Evolutionary conservation across 2,113 vertebrate species (phyloP).

Genomic region (Thalassarche chlororhynchos): DNA sequence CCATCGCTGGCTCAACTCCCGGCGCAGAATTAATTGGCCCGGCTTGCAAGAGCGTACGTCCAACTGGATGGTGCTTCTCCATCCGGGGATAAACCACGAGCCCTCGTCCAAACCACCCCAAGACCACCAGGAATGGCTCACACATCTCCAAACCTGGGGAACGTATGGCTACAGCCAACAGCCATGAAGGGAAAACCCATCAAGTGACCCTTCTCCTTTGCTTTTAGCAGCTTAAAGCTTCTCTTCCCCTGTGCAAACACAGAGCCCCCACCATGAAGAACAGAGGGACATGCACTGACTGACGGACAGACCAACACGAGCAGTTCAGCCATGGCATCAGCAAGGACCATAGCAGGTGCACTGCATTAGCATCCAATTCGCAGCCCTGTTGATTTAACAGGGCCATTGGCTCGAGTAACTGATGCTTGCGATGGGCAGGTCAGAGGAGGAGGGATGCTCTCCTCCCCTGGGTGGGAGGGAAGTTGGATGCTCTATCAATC

Average conservation of each 20-base stretch:
- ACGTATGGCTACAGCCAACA: neutral
- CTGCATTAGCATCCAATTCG: neutral
- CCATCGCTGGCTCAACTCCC: neutral
- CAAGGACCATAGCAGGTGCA: neutral
- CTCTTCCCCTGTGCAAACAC: neutral
- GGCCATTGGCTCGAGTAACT: neutral
- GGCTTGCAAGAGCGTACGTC: fast-evolving
- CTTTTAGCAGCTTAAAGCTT: neutral
- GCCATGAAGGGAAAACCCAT: neutral
- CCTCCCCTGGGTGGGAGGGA: neutral
- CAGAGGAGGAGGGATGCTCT: neutral
- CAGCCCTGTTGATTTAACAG: neutral
- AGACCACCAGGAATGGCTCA: neutral
- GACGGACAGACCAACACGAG: fast-evolving
- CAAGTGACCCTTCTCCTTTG: neutral
- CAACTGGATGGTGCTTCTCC: neutral
- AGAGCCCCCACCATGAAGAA: neutral
- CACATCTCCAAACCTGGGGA: neutral
- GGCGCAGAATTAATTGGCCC: neutral
- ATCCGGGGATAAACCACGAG: neutral
- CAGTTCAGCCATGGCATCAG: fast-evolving
- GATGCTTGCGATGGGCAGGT: neutral
- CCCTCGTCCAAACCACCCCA: neutral
- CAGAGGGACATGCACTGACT: neutral
- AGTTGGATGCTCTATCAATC: neutral